phyloP scores from a whole-genome alignment of 2,888 invertebrate genomes.

The Nemotelus pantherinus region DNA sequence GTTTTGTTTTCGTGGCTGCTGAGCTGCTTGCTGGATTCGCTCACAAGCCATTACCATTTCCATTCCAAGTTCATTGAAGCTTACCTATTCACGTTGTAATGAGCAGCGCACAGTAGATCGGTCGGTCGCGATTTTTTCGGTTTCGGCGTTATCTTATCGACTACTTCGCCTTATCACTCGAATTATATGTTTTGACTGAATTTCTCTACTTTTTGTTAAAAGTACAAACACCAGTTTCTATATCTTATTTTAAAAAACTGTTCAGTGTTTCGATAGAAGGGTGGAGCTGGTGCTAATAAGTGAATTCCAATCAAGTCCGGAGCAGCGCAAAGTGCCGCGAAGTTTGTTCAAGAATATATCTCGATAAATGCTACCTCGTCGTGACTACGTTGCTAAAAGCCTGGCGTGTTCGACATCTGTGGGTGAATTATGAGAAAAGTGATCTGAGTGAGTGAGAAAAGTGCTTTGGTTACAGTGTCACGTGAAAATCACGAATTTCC shows the following conservation, averaged over 20 bases:
- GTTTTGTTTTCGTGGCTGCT: not conserved
- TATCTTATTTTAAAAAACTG: not conserved
- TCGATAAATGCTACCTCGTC: no score
- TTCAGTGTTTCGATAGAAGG: constrained; percentile 14
- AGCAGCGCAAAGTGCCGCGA: no score
- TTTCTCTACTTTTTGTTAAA: constrained; percentile 4
- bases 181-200: constrained; percentile 29
- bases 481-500: not conserved
- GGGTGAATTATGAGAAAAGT: not conserved
- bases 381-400: no score
- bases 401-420: no score
- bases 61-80: constrained; percentile 41
- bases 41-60: no score
- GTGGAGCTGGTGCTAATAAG: constrained; percentile 26
- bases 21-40: not conserved
- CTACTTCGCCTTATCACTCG: constrained; percentile 28
- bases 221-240: constrained; percentile 5
- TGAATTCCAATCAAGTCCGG: no score
- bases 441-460: constrained; percentile 17
- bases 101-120: not conserved
- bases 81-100: constrained; percentile 32
- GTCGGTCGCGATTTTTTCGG: not conserved
- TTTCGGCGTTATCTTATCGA: constrained; percentile 35
- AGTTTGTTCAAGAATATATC: no score
- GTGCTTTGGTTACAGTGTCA: constrained; percentile 16